Percentiles rank a stretch among this genome's conserved stretches.
These are phyloP conservation scores for Oxyteleia sp. DNA, from an alignment of 2,888 invertebrate species.

Conservation along the genomic window DNA sequence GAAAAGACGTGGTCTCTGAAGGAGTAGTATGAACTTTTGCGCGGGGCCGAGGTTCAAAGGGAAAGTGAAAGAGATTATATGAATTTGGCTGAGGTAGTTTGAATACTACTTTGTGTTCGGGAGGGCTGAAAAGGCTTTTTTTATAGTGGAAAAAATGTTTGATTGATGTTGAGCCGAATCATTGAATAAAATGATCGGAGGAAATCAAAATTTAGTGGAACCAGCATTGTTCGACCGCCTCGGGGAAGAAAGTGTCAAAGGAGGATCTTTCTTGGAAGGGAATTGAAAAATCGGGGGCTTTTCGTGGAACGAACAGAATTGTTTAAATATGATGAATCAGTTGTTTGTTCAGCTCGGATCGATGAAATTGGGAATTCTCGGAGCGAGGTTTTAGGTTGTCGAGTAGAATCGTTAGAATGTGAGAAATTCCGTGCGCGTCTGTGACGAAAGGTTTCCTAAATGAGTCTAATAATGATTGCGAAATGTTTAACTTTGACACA, in stretches of 20 bases:
- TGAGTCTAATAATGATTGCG: slow-evolving; percentile 22
- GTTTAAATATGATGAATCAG: slow-evolving; percentile 58
- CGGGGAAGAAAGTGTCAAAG: slow-evolving; percentile 50
- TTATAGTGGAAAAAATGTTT: slow-evolving; percentile 27
- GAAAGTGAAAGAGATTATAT: slow-evolving; percentile 43
- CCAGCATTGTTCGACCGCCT: slow-evolving; percentile 21
- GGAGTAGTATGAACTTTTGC: slow-evolving; percentile 36
- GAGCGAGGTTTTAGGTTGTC: neutral
- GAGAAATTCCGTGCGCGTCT: neutral
- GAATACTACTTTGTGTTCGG: slow-evolving; percentile 27
- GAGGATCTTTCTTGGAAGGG: slow-evolving; percentile 29
- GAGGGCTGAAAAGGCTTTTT: slow-evolving; percentile 31
- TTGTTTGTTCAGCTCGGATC: slow-evolving; percentile 34
- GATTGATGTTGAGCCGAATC: slow-evolving; percentile 51
- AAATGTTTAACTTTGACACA: slow-evolving; percentile 18
- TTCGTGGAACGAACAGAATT: slow-evolving; percentile 40
- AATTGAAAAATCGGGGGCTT: slow-evolving; percentile 29
- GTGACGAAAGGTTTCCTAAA: slow-evolving; percentile 40
- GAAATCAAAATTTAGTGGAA: slow-evolving; percentile 45
- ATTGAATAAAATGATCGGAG: slow-evolving; percentile 48
- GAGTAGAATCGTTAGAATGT: neutral
- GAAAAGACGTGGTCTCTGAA: neutral
- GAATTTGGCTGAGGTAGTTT: slow-evolving; percentile 37
- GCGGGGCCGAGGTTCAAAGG: slow-evolving; percentile 21
- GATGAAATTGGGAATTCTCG: neutral